Percentiles rank a stretch among this genome's conserved stretches.
These are phyloP conservation scores for Syngnathus floridae DNA, from an alignment of 2,113 vertebrate genomes.

Conservation along the genomic window DNA sequence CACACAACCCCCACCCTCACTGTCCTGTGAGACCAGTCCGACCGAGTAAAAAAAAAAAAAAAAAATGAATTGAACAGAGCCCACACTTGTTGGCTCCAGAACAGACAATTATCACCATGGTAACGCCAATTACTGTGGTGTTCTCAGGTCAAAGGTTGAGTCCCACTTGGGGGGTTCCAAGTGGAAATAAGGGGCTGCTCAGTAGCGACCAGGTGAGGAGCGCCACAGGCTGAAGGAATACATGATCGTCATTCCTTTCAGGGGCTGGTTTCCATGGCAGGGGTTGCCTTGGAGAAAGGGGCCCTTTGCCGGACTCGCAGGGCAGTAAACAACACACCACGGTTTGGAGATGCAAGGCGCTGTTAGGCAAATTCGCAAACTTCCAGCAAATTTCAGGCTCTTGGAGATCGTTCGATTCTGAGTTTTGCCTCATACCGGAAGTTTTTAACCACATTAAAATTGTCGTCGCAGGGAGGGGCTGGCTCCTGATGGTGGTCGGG, in stretches of 20 bases:
- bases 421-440: not conserved
- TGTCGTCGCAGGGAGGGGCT: conserved; percentile 26
- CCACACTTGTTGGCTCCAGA: not conserved
- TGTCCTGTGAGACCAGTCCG: not conserved
- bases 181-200: not conserved
- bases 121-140: conserved; percentile 5
- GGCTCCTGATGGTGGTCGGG: too few species aligned
- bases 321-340: conserved; percentile 32
- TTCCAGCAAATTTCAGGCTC: too few species aligned
- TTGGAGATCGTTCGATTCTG: not conserved
- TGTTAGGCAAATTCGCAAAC: not conserved
- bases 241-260: conserved; percentile 56
- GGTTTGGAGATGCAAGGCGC: not conserved
- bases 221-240: conserved; percentile 30
- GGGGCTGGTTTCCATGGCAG: conserved; percentile 63
- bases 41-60: not conserved
- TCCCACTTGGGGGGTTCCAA: not conserved
- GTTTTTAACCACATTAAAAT: conserved; percentile 21
- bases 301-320: conserved; percentile 37
- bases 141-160: conserved; percentile 11
- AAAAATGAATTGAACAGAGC: not conserved
- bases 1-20: not conserved
- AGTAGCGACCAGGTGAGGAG: conserved; percentile 5
- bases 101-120: conserved; percentile 7
- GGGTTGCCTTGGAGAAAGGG: conserved; percentile 60